Conservation (phyloP, 2,113 vertebrate species). For the Tragelaphus strepsiceros region DNA sequence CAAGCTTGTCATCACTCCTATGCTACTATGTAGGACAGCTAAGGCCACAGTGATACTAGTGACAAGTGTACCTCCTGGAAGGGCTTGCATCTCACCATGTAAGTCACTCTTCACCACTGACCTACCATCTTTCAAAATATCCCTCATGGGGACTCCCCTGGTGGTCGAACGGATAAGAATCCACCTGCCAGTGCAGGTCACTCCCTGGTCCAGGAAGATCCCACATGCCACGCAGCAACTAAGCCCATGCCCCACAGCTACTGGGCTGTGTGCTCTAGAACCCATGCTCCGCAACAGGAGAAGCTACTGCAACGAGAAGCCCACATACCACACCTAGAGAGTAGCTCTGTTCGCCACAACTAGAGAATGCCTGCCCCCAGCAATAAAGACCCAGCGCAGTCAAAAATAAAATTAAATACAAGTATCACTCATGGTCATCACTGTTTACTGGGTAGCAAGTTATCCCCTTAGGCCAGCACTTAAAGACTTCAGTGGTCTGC, state of each 20-base stretch:
- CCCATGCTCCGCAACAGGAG: rapidly evolving
- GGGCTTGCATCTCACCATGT: neutral
- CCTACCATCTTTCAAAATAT: neutral
- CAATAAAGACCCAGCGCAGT: neutral
- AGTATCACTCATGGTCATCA: neutral
- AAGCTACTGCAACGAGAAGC: neutral
- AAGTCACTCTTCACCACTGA: neutral
- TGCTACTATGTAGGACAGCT: neutral
- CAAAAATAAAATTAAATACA: neutral
- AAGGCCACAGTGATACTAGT: neutral
- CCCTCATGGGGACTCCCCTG: neutral
- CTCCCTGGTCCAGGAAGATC: neutral
- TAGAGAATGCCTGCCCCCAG: neutral
- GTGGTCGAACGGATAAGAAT: neutral
- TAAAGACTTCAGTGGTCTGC: neutral
- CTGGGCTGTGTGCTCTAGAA: neutral
- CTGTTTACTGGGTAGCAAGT: neutral
- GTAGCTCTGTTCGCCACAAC: rapidly evolving
- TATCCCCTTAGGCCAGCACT: neutral
- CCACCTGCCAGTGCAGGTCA: neutral
- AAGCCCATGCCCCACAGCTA: neutral
- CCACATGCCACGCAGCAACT: neutral
- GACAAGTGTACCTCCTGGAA: neutral
- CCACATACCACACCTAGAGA: neutral
- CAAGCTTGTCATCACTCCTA: neutral